Evolutionary conservation across 2,113 vertebrate species (phyloP).

Genomic region (Catagonus wagneri): DNA sequence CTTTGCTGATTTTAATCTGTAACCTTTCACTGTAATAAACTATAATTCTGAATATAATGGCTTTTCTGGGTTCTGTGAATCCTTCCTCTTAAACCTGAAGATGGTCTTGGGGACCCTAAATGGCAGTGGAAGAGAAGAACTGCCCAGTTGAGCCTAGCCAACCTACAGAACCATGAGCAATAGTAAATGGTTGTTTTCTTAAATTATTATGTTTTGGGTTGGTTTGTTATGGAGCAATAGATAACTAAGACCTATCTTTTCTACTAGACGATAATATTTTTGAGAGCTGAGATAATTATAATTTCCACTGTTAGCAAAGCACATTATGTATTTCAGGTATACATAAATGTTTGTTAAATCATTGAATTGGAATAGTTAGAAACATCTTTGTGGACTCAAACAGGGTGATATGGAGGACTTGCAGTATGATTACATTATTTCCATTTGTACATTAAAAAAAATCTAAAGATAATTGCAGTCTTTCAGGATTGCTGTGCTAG

Average conservation of each 20-base stretch:
- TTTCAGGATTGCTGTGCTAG: not conserved
- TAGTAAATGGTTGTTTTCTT: constrained; percentile 16
- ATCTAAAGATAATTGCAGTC: constrained; percentile 44
- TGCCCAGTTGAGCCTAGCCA: not conserved
- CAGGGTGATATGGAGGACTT: not conserved
- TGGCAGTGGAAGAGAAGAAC: not conserved
- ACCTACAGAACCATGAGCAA: not conserved
- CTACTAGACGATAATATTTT: constrained; percentile 11
- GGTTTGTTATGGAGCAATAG: not conserved
- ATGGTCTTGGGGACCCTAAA: not conserved
- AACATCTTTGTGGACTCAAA: not conserved
- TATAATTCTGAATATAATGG: not conserved
- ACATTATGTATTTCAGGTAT: not conserved
- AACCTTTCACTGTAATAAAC: not conserved
- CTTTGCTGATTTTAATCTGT: not conserved
- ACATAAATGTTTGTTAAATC: not conserved
- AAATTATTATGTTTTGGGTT: not conserved
- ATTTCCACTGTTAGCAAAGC: not conserved
- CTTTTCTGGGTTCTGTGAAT: not conserved
- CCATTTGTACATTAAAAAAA: constrained; percentile 1
- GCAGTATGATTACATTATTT: not conserved
- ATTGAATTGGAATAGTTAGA: not conserved
- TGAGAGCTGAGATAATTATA: constrained; percentile 18
- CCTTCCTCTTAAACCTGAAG: not conserved
- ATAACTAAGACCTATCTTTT: not conserved